phyloP scores from a whole-genome alignment of 2,888 invertebrate genomes.

The Halictus quadricinctus region DNA sequence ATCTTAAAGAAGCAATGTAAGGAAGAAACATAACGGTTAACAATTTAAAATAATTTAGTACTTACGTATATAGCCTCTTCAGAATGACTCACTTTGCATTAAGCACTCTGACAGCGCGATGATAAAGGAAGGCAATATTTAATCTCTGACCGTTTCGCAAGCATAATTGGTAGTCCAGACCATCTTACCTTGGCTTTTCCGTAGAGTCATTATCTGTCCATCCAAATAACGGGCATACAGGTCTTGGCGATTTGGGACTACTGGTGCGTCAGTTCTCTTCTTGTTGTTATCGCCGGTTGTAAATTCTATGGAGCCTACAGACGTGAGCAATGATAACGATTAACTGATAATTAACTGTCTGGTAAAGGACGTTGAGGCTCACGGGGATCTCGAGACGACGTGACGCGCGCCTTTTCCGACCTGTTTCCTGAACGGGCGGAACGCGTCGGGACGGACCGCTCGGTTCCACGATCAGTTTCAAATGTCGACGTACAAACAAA shows the following conservation, averaged over 20 bases:
- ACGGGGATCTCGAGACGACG: too few relatives aligned
- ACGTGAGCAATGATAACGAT: neutral
- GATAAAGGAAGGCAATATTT: too few relatives aligned
- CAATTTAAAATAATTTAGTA: too few relatives aligned
- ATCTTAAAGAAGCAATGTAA: too few relatives aligned
- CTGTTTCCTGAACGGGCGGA: conserved; percentile 34
- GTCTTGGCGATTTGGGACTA: neutral
- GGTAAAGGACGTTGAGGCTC: neutral
- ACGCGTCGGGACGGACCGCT: conserved; percentile 63
- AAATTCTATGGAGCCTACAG: neutral
- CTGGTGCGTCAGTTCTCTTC: neutral
- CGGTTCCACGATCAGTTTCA: conserved; percentile 64
- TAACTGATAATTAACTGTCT: conserved; percentile 15
- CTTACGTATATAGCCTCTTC: too few relatives aligned
- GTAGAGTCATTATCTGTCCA: too few relatives aligned
- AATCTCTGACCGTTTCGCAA: too few relatives aligned
- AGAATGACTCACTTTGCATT: too few relatives aligned
- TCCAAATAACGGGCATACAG: neutral
- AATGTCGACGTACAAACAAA: conserved; percentile 74
- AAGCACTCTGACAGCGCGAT: too few relatives aligned
- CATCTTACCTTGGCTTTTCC: too few relatives aligned
- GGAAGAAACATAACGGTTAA: too few relatives aligned
- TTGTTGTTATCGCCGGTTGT: neutral
- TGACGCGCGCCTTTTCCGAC: conserved; percentile 20
- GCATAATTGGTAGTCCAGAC: too few relatives aligned